Evolutionary conservation across 2,797 vertebrate species (phyloP).

Genomic region (Sparus aurata): DNA sequence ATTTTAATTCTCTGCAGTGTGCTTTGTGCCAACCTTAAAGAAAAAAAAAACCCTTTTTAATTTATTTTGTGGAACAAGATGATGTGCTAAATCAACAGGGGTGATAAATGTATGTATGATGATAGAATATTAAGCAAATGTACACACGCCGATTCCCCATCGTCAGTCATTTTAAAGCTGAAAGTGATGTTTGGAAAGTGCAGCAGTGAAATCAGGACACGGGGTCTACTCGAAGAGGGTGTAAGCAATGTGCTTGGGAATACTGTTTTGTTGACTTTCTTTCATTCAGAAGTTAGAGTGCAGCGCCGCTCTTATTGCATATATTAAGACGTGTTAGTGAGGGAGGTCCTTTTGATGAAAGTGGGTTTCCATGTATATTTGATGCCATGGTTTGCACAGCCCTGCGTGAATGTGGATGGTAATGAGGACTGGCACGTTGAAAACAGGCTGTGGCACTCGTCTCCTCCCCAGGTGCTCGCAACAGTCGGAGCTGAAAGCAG

Average conservation of each 20-base stretch:
- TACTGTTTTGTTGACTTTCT: slow-evolving; percentile 49
- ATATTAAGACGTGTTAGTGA: slow-evolving; percentile 67
- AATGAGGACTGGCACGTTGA: slow-evolving; percentile 83
- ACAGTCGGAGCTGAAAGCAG: slow-evolving; percentile 57
- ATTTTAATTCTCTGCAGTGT: slow-evolving; percentile 42
- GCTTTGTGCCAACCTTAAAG: slow-evolving; percentile 35
- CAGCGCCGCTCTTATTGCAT: slow-evolving; percentile 65
- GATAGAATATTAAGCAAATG: slow-evolving; percentile 52
- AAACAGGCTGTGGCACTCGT: slow-evolving; percentile 76
- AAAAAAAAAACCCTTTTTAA: slow-evolving; percentile 19
- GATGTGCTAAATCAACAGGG: slow-evolving; percentile 44
- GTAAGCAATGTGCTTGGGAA: slow-evolving; percentile 43
- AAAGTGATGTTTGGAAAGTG: slow-evolving; percentile 35
- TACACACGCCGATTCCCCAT: slow-evolving; percentile 14
- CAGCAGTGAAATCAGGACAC: slow-evolving; percentile 8
- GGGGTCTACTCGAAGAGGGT: slow-evolving; percentile 38
- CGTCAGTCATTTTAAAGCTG: slow-evolving; percentile 18
- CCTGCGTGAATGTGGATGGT: slow-evolving; percentile 77
- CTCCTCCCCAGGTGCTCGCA: slow-evolving; percentile 77
- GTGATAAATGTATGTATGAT: slow-evolving; percentile 57
- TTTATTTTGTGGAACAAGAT: slow-evolving; percentile 33
- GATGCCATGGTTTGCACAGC: slow-evolving; percentile 80
- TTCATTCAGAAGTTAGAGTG: slow-evolving; percentile 54
- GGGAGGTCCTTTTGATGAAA: slow-evolving; percentile 80
- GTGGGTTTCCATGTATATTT: slow-evolving; percentile 86